phyloP scores from a whole-genome alignment of 37 sponge, comb jelly and placozoan species.

The Mnemiopsis leidyi region DNA sequence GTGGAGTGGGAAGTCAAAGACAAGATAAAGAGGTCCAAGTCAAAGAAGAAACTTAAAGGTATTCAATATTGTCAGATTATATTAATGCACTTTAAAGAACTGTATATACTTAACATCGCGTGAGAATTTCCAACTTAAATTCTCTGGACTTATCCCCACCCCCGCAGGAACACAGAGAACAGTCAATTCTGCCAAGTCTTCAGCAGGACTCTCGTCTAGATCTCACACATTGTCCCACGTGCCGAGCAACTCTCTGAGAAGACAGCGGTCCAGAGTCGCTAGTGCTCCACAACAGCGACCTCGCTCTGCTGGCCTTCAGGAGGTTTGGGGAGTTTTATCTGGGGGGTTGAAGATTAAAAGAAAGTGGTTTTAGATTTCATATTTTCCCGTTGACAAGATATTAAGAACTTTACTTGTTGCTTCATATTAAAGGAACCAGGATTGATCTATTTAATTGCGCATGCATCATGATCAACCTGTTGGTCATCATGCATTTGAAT shows the following conservation, averaged over 20 bases:
- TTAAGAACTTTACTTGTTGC: no score
- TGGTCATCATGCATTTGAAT: neutral
- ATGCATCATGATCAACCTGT: no score
- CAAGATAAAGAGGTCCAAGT: neutral
- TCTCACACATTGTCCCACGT: neutral
- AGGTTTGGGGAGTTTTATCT: neutral
- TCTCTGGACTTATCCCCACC: no score
- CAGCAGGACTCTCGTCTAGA: neutral
- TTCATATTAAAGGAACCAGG: no score
- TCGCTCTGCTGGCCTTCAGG: neutral
- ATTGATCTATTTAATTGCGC: no score
- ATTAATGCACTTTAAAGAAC: no score
- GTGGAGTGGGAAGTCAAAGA: neutral
- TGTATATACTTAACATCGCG: no score
- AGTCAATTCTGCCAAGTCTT: neutral
- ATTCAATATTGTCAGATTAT: no score
- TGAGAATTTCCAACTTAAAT: no score
- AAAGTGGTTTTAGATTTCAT: no score
- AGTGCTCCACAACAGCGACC: constrained; percentile 38
- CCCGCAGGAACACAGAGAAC: neutral
- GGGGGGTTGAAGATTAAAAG: no score
- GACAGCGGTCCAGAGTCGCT: neutral
- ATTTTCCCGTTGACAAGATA: no score
- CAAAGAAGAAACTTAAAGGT: neutral
- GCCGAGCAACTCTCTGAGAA: neutral